A percentile compares a stretch with the other conserved stretches of the same genome.
Evolutionary conservation across 1,140 invertebrate genomes (phyloP).

Genomic region (Papilio aristodemus): DNA sequence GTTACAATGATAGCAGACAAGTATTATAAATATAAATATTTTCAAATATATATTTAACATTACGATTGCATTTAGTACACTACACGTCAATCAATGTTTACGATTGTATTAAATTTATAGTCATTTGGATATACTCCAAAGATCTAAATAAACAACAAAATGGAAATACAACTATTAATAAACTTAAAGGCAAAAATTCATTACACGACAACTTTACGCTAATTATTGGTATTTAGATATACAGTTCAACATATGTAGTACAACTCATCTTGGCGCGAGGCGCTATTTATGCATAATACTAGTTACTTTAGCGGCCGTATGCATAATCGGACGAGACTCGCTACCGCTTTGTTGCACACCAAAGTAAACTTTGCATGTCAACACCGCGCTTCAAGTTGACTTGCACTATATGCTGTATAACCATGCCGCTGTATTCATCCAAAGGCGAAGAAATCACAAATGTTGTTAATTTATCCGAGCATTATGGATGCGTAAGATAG

Average conservation of each 20-base stretch:
- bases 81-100: neutral
- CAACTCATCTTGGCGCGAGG: neutral
- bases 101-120: neutral
- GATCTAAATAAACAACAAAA: neutral
- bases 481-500: neutral
- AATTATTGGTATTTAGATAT: too few species aligned
- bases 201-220: neutral
- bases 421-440: too few species aligned
- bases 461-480: too few species aligned
- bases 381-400: too few species aligned
- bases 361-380: too few species aligned
- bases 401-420: too few species aligned
- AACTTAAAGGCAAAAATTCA: neutral
- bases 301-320: too few species aligned
- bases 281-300: neutral
- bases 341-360: too few species aligned
- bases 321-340: too few species aligned
- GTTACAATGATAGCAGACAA: neutral
- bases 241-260: too few species aligned
- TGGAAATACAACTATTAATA: neutral
- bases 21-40: neutral
- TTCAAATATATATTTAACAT: neutral
- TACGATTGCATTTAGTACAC: neutral
- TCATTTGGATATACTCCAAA: slow-evolving; percentile 11
- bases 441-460: too few species aligned